Evolutionary conservation across 2,888 invertebrate genomes (phyloP), one percentile per base, ranked within the genome.

Genomic region (Oasisia sp.): DNA sequence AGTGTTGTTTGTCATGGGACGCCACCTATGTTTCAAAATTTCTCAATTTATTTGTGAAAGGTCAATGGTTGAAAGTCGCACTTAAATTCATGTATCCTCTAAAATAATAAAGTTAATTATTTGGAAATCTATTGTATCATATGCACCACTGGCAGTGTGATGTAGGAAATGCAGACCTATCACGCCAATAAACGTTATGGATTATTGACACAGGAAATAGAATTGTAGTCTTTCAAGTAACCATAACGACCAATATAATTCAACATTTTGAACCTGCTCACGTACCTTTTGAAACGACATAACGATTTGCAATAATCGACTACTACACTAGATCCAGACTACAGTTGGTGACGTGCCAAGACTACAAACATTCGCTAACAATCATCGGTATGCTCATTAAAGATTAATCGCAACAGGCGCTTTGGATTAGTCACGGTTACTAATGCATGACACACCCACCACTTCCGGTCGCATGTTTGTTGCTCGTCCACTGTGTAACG

Each of bases 371-470:
- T 27, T 74, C 27, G n/a, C 14, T 74, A 74, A 74, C 74, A 74
- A 74, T 8, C 74, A 74, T 74, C 74, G 19, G 74, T 19, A 74
- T 19, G 74, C 14, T 74, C 74, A 74, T 74, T 74, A 74, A 74
- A 74, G 27, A 74, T 74, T 74, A n/a, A 74, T 74, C 19, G n/a
- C 74, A 74, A 74, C 74, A 74, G 74, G 74, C 74, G 74, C 74
- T 74, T 74, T 74, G 74, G 74, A 74, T 74, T 74, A 74, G 74
- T 74, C 74, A n/a, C 27, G 74, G 74, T 74, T 74, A 74, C 74
- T 74, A 74, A 74, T 74, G 74, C 74, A 74, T 74, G 74, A 27
- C 74, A 74, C 74, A 19, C 74, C 74, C 74, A 74, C 74, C n/a
- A 74, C n/a, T 74, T 74, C 74, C 74, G 74, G 74, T 74, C 27